Evolutionary conservation across 1,140 invertebrate genomes (phyloP), one percentile per base, ranked within the genome.

Genomic region (Ephestia elutella): DNA sequence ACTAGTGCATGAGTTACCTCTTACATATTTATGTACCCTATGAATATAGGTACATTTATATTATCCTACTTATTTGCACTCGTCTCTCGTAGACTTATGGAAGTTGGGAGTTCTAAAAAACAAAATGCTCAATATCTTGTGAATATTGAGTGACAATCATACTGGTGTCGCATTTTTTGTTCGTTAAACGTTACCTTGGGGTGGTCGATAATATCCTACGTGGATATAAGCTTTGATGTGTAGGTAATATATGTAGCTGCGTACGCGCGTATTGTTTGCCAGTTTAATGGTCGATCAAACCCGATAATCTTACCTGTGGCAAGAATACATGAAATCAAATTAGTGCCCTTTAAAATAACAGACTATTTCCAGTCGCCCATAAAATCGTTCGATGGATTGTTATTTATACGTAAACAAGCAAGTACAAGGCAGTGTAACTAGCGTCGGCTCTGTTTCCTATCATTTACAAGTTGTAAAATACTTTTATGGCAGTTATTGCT

Each of bases 1-100:
- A 67, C 65, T 65, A 68, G 60, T 60, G 66, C 66, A 72, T 65
- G 66, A 59, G 60, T 71, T 65, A 67, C 67, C 62, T 62, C 60
- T 50, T 50, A 63, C 63, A 59, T 69, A 63, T 66, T 71, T 44
- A 67, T 63, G 63, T 63, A 67, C 62, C 62, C 64, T 62, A 63
- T 17, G 15, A 17, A 44, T 60, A 66, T 62, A 32, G 30, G 30
- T 11, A 76, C 73, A 76, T 59, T 21, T 30, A 59, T 59, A 59
- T 53, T 53, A 48, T 59, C 11, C 30, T 32, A 10, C 49, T 54
- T 30, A 58, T 58, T 59, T 59, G 21, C 57, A 53, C 49, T 54
- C 38, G 49, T 15, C 11, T 15, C 15, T 38, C 28, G 49, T 35
- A 50, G 56, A 51, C 56, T 11, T 8, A 48, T 57, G 25, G 44